Conservation (phyloP, 2,797 vertebrate genomes). For the Sus cebifrons region DNA sequence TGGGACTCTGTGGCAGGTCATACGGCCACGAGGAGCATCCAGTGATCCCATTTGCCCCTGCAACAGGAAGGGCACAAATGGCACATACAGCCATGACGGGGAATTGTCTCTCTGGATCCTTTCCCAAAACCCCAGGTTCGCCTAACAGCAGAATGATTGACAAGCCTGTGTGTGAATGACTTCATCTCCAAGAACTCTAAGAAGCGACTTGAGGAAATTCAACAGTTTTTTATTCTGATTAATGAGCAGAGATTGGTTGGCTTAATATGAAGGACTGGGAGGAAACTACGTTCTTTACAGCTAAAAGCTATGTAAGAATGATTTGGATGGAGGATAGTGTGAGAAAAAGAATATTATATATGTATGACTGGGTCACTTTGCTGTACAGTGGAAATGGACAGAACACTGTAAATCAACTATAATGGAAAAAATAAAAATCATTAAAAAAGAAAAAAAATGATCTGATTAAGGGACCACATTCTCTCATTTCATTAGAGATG, state of each 20-base stretch:
- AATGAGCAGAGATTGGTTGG: neutral
- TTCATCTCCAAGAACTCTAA: neutral
- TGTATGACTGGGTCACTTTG: too few species aligned
- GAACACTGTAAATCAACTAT: too few species aligned
- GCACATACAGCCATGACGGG: neutral
- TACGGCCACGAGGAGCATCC: neutral
- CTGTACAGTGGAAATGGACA: too few species aligned
- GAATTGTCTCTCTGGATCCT: neutral
- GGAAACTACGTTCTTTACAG: neutral
- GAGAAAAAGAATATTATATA: too few species aligned
- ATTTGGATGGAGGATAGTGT: too few species aligned
- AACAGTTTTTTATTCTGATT: slow-evolving; percentile 42
- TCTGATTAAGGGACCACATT: slow-evolving; percentile 4
- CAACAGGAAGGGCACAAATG: neutral
- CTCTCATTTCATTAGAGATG: slow-evolving; percentile 26
- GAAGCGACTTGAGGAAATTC: slow-evolving; percentile 24
- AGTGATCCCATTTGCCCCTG: neutral
- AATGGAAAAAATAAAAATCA: too few species aligned
- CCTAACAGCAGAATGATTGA: neutral
- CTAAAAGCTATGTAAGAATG: neutral
- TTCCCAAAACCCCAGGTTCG: neutral
- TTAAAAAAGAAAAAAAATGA: neutral
- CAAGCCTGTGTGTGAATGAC: neutral
- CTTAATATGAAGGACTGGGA: slow-evolving; percentile 3
- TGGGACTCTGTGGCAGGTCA: neutral